phyloP scores from a whole-genome alignment of 2,888 invertebrate genomes.

The Hirtodrosophila histrioides region DNA sequence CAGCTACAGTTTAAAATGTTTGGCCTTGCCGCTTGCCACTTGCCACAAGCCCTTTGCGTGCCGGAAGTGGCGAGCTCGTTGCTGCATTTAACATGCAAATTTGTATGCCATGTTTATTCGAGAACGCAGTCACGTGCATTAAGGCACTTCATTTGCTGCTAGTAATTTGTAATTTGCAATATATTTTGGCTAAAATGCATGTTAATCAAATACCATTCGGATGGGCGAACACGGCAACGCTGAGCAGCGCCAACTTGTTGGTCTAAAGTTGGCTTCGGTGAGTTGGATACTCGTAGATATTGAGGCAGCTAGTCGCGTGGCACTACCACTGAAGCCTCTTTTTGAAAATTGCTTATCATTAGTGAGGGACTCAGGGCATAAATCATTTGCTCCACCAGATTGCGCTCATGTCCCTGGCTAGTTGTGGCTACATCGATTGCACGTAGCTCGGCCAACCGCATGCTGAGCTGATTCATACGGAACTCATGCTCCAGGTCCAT shows the following conservation, averaged over 20 bases:
- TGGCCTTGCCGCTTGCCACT: slow-evolving; percentile 7
- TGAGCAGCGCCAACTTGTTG: background rate
- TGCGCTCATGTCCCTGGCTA: background rate
- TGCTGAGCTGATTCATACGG: slow-evolving; percentile 33
- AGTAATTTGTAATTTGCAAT: slow-evolving; percentile 12
- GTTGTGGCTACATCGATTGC: background rate
- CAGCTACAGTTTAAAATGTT: background rate
- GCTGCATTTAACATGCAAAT: slow-evolving; percentile 35
- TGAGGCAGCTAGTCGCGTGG: no score
- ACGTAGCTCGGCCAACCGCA: slow-evolving; percentile 14
- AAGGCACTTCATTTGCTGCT: slow-evolving; percentile 14
- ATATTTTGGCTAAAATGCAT: background rate
- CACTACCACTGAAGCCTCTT: no score
- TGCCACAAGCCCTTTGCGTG: slow-evolving; percentile 35
- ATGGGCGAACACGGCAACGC: no score
- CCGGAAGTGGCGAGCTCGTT: slow-evolving; percentile 6
- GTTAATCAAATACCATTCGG: slow-evolving; percentile 3
- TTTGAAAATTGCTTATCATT: background rate
- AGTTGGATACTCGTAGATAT: no score
- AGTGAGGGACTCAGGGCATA: slow-evolving; percentile 41
- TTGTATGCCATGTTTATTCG: slow-evolving; percentile 18
- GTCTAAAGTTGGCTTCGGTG: no score
- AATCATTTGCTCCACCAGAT: slow-evolving; percentile 41
- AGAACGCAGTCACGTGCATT: slow-evolving; percentile 22
- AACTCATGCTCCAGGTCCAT: slow-evolving; percentile 21